A percentile compares a stretch with the other conserved stretches of the same genome.
phyloP scores from a whole-genome alignment of 2,113 vertebrate genomes.

The Gobio gobio region DNA sequence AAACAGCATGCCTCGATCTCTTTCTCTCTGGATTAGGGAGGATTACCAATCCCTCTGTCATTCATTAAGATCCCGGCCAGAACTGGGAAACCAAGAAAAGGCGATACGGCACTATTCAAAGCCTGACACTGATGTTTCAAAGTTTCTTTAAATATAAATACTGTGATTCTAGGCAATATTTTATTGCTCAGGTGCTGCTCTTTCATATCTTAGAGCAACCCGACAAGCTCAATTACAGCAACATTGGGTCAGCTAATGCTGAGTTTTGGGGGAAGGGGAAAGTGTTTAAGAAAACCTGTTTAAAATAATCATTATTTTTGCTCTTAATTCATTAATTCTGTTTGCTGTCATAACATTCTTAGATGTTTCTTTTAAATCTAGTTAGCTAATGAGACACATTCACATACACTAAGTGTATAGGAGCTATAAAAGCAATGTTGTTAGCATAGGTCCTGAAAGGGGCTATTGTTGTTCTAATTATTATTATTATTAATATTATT shows the following conservation, averaged over 20 bases:
- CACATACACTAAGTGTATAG: too few species aligned
- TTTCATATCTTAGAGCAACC: background rate
- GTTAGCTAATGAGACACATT: too few species aligned
- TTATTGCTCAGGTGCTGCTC: background rate
- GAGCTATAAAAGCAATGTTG: too few species aligned
- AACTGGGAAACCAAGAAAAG: conserved; percentile 65
- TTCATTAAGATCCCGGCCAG: conserved; percentile 74
- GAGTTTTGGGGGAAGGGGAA: background rate
- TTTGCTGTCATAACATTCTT: too few species aligned
- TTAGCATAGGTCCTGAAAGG: too few species aligned
- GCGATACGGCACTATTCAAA: conserved; percentile 59
- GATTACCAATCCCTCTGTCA: conserved; percentile 76
- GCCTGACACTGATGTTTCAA: background rate
- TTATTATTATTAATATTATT: too few species aligned
- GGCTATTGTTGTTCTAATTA: too few species aligned
- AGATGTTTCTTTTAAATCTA: too few species aligned
- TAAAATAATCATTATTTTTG: too few species aligned
- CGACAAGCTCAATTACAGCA: background rate
- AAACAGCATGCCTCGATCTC: conserved; percentile 70
- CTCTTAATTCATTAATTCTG: too few species aligned
- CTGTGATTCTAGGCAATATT: background rate
- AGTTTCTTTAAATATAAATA: background rate
- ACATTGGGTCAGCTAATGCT: background rate
- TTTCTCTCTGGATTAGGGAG: conserved; percentile 72
- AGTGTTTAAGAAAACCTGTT: too few species aligned